Percentiles rank a stretch among this genome's conserved stretches.
These are phyloP conservation scores for Eupithecia vulgata DNA, from an alignment of 2,888 invertebrate genomes.

Conservation along the genomic window DNA sequence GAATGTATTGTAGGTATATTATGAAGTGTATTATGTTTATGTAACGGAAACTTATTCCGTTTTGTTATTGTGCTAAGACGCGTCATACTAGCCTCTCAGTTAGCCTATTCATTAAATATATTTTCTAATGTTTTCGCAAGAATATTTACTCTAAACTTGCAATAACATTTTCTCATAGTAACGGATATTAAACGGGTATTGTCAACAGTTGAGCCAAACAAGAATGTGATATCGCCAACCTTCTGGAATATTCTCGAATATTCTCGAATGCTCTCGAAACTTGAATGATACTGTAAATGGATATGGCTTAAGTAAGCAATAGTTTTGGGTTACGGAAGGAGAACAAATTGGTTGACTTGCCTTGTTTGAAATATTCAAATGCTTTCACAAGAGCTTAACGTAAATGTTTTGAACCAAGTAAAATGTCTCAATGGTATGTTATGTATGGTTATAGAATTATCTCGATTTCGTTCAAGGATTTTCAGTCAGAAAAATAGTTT, in stretches of 20 bases:
- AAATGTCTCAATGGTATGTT: not conserved
- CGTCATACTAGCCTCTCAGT: not conserved
- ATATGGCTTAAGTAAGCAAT: slow-evolving; percentile 6
- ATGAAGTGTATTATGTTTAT: too few relatives aligned
- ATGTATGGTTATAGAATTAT: too few relatives aligned
- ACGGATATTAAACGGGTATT: slow-evolving; percentile 33
- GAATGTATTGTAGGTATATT: too few relatives aligned
- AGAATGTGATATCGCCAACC: slow-evolving; percentile 28
- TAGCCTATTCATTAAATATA: not conserved
- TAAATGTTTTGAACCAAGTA: not conserved
- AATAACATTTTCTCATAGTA: slow-evolving; percentile 30
- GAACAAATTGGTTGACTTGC: not conserved
- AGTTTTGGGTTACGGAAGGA: slow-evolving; percentile 6
- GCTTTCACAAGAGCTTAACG: not conserved
- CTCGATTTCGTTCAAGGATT: too few relatives aligned
- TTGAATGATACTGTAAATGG: slow-evolving; percentile 11
- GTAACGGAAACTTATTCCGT: too few relatives aligned
- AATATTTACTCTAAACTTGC: slow-evolving; percentile 24
- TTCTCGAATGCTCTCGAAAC: slow-evolving; percentile 7
- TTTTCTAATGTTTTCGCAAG: slow-evolving; percentile 4
- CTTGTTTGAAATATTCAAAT: not conserved
- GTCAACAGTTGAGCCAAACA: slow-evolving; percentile 35
- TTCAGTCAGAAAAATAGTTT: too few relatives aligned
- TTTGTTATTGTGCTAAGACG: not conserved
- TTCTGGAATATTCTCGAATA: slow-evolving; percentile 22